These are phyloP conservation scores for Aepyceros melampus DNA, from an alignment of 2,113 vertebrate genomes.

Conservation along the genomic window DNA sequence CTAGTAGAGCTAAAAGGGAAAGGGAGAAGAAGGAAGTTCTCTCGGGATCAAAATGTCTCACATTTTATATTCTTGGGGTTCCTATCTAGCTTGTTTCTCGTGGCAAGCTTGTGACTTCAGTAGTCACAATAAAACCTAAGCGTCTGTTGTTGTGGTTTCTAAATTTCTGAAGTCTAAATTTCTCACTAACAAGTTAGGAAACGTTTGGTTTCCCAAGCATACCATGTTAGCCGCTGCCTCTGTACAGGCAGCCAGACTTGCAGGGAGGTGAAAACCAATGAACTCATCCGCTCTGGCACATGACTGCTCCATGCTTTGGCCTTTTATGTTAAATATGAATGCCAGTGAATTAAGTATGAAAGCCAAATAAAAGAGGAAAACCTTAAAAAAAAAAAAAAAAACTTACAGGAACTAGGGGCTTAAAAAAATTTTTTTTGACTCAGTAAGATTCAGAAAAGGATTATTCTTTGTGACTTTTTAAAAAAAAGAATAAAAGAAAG, in stretches of 20 bases:
- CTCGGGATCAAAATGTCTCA: conserved; percentile 20
- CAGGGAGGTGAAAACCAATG: conserved; percentile 15
- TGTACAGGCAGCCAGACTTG: conserved; percentile 26
- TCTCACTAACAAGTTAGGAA: conserved; percentile 56
- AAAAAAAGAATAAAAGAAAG: conserved; percentile 18
- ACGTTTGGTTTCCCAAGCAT: conserved; percentile 63
- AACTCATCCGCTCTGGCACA: background rate
- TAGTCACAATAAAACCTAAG: conserved; percentile 48
- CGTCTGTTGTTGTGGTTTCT: conserved; percentile 62
- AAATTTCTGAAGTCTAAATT: conserved; percentile 53
- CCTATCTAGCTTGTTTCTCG: background rate
- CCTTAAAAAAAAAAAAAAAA: background rate
- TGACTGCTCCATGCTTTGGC: background rate
- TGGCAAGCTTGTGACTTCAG: conserved; percentile 43
- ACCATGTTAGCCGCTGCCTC: conserved; percentile 41
- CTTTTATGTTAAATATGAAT: conserved; percentile 42
- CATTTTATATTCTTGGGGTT: background rate
- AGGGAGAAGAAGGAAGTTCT: background rate
- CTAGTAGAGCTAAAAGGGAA: background rate
- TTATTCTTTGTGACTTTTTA: background rate
- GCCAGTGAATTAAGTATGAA: background rate
- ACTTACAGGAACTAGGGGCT: background rate
- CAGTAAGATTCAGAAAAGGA: conserved; percentile 25
- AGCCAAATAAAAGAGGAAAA: background rate
- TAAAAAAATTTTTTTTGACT: background rate